Conservation (phyloP, 2,888 invertebrate genomes). For the Cephus runcator region DNA sequence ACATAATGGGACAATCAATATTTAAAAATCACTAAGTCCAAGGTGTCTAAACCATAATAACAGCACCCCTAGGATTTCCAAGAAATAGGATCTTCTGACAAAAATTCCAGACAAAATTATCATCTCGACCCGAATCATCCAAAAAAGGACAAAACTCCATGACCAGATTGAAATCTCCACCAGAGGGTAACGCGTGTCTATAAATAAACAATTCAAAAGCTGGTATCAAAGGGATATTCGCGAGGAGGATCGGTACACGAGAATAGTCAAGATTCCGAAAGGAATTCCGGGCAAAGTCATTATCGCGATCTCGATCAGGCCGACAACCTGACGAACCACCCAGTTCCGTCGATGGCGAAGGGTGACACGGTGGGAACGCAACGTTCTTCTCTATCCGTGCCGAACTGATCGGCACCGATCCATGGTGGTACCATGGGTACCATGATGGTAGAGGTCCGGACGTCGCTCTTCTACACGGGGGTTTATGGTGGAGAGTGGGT, state of each 20-base stretch:
- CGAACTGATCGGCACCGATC: conserved; percentile 28
- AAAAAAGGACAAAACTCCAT: background rate
- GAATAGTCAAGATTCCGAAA: background rate
- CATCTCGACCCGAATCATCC: background rate
- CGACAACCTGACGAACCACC: conserved; percentile 48
- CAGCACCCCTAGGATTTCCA: background rate
- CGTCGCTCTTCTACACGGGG: background rate
- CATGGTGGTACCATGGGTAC: conserved; percentile 4
- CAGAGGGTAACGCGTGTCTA: background rate
- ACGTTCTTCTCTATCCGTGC: conserved; percentile 17
- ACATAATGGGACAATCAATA: background rate
- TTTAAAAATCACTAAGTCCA: background rate
- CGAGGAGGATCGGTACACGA: background rate
- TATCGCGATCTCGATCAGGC: conserved; percentile 13
- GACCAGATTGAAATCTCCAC: background rate
- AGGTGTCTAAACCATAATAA: background rate
- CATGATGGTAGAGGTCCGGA: conserved; percentile 8
- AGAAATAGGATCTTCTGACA: background rate
- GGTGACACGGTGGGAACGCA: conserved; percentile 38
- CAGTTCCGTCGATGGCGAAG: conserved; percentile 29
- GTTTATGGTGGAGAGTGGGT: background rate
- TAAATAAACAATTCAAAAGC: background rate
- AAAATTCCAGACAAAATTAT: background rate
- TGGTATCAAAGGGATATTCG: background rate
- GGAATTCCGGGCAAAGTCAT: background rate